These are phyloP conservation scores for Entomyzon cyanotis DNA, from an alignment of 2,113 vertebrate genomes.

Conservation along the genomic window DNA sequence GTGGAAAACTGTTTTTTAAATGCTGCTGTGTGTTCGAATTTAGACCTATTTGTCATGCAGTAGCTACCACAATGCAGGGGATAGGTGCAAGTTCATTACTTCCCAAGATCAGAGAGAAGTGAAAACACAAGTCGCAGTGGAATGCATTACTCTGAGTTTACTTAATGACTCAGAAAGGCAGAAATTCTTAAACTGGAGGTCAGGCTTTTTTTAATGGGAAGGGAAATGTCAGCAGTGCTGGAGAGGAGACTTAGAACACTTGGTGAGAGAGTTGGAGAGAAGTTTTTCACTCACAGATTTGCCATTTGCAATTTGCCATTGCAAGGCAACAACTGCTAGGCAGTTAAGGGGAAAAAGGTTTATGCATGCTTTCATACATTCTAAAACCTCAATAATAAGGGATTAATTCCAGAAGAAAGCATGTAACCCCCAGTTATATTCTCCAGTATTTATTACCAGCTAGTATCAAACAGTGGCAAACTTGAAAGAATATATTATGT, in stretches of 20 bases:
- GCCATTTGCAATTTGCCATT: accelerated
- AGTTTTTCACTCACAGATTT: not conserved
- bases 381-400: not conserved
- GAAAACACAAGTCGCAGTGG: not conserved
- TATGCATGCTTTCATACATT: not conserved
- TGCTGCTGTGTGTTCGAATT: not conserved
- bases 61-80: not conserved
- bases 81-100: not conserved
- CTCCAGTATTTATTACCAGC: conserved; percentile 14
- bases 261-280: not conserved
- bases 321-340: not conserved
- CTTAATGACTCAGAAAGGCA: not conserved
- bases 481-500: conserved; percentile 29
- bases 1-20: not conserved
- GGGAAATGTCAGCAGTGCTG: not conserved
- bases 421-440: not conserved
- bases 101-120: not conserved
- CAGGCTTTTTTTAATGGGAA: not conserved
- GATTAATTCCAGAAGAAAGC: conserved; percentile 21
- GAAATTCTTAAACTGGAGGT: not conserved
- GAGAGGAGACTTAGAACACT: not conserved
- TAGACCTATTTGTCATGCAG: not conserved
- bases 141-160: not conserved
- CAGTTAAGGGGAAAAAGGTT: not conserved
- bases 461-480: conserved; percentile 11